phyloP scores from a whole-genome alignment of 1,140 invertebrate genomes.

The Caenorhabditis tropicalis region DNA sequence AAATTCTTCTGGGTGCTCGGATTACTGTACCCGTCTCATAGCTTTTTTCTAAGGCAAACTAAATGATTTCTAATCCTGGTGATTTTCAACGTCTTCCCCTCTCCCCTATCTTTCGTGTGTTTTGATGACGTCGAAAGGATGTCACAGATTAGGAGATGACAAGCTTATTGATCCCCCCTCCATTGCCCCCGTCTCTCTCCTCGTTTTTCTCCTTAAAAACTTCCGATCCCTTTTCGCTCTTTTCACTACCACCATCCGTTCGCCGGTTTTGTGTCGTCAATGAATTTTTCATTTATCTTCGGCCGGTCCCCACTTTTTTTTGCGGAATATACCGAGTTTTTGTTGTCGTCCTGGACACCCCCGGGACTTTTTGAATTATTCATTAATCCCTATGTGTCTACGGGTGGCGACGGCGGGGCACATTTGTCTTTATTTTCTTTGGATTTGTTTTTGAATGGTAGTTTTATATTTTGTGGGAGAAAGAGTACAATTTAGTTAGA shows the following conservation, averaged over 20 bases:
- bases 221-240: background rate
- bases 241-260: background rate
- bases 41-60: no score
- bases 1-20: no score
- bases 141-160: constrained; percentile 17
- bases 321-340: background rate
- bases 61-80: background rate
- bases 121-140: background rate
- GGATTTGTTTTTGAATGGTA: background rate
- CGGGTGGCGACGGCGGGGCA: background rate
- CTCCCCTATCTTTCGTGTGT: background rate
- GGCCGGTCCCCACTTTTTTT: background rate
- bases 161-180: constrained; percentile 7
- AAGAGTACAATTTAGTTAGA: no score
- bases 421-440: background rate
- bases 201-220: background rate
- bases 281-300: background rate
- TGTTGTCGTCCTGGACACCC: background rate
- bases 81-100: background rate
- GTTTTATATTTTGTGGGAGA: no score
- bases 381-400: background rate
- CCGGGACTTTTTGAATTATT: background rate
- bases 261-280: background rate
- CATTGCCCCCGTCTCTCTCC: background rate
- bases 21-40: no score